Conservation (phyloP, 1,140 invertebrate genomes). For the Agraylea sexmaculata region DNA sequence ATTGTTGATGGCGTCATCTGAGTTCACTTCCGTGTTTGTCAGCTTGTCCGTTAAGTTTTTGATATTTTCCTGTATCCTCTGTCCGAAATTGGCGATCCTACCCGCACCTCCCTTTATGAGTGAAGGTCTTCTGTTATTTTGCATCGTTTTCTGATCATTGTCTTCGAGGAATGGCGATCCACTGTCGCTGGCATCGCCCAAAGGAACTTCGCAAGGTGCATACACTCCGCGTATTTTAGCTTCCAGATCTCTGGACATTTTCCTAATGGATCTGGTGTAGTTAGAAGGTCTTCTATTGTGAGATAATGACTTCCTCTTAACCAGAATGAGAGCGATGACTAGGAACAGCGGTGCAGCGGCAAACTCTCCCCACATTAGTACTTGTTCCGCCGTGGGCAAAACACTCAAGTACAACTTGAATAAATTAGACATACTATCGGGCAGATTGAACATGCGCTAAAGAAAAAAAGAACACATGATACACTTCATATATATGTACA, state of each 20-base stretch:
- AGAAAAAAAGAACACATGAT: conserved; percentile 21
- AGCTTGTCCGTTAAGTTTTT: conserved; percentile 15
- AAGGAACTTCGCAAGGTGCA: conserved; percentile 30
- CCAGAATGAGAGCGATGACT: conserved; percentile 25
- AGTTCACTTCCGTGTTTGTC: conserved; percentile 22
- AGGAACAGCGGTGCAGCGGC: conserved; percentile 41
- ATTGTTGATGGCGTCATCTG: background rate
- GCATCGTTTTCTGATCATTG: conserved; percentile 3
- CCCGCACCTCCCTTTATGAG: conserved; percentile 28
- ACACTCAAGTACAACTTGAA: conserved; percentile 63
- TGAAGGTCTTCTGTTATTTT: conserved; percentile 8
- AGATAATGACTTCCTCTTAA: background rate
- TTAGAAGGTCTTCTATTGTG: background rate
- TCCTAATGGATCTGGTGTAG: conserved; percentile 10
- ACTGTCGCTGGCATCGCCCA: conserved; percentile 20
- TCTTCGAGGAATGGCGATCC: conserved; percentile 12
- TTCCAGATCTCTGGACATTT: conserved; percentile 15
- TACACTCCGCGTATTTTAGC: conserved; percentile 24
- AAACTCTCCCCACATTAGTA: conserved; percentile 47
- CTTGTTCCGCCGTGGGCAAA: conserved; percentile 46
- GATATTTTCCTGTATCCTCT: conserved; percentile 28
- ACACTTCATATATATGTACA: background rate
- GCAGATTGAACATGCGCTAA: conserved; percentile 57
- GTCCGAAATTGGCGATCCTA: conserved; percentile 27
- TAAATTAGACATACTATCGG: conserved; percentile 44